Evolutionary conservation across 2,113 vertebrate species (phyloP).

Genomic region (Nesogale talazaci): DNA sequence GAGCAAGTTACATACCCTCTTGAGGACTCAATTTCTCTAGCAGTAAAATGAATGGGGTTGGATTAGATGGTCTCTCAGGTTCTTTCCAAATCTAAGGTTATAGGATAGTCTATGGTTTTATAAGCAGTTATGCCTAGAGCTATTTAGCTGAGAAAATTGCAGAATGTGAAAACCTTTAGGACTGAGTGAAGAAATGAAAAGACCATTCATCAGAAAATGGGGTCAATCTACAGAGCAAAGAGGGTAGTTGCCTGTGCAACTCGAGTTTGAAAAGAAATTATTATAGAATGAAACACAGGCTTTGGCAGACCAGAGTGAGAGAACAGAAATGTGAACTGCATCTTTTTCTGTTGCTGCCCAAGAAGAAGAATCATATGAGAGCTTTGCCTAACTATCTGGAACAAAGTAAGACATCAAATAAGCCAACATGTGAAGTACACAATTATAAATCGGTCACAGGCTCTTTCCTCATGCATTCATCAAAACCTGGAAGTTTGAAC

Average conservation of each 20-base stretch:
- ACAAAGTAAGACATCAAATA: neutral
- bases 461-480: neutral
- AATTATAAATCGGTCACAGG: neutral
- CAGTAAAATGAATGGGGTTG: slow-evolving; percentile 41
- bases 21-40: slow-evolving; percentile 50
- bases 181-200: slow-evolving; percentile 68
- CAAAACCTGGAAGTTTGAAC: slow-evolving; percentile 22
- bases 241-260: slow-evolving; percentile 48
- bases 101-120: slow-evolving; percentile 51
- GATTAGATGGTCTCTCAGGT: slow-evolving; percentile 24
- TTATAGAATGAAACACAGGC: slow-evolving; percentile 4
- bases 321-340: neutral
- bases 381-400: slow-evolving; percentile 12
- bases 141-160: slow-evolving; percentile 64
- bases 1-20: slow-evolving; percentile 45
- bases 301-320: neutral
- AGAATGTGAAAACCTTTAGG: slow-evolving; percentile 53
- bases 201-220: slow-evolving; percentile 66
- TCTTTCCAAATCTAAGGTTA: slow-evolving; percentile 50
- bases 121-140: slow-evolving; percentile 53
- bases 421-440: neutral
- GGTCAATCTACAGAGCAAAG: slow-evolving; percentile 61
- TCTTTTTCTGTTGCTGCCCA: neutral
- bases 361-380: neutral
- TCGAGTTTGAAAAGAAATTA: slow-evolving; percentile 58